Base-by-base conservation (phyloP, 2,888 invertebrate genomes). In the Tortrix viridana region DNA sequence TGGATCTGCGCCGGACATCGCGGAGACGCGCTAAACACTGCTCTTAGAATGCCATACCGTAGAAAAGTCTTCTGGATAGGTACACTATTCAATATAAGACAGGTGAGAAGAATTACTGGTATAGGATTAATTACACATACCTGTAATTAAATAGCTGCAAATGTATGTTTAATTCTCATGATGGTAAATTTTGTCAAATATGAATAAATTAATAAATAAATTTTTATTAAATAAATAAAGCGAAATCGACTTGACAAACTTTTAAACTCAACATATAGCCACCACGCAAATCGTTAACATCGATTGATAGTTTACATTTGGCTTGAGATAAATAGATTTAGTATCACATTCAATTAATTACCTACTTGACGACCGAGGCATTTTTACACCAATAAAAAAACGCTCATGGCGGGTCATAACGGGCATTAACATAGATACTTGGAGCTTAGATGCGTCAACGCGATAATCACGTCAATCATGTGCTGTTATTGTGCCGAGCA, bases 1-100 rank as follows among this genome's bases (percentile, higher is more conserved):
- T 79, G 74, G 72, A 76, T 70, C 65, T 67, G 68, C 68, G 65
- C 76, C 86, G 85, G 86, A 85, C 84, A 71, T 86, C 80, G 72
- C 85, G 69, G 81, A 79, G 82, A 78, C 77, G 80, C 79, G 88
- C 87, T 89, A 88, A 89, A 84, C 77, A 78, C 69, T 71, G 71
- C 76, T 71, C 75, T 79, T 76, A 75, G 76, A 77, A 74, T 68
- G 12, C 73, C 74, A 78, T 73, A 75, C 80, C 76, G 6, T 49
- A 49, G 26, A 9, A 37, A 5, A 4, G 1, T 20, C 6, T 14
- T 52, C 37, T 18, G 23, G 9, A n/a, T 22, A 32, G 52, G 38
- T 38, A 52, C n/a, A n/a, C 16, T 16, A 5, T 4, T n/a, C 14
- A 4, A 44, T 44, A 7, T 44, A 3, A 18, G 18, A 44, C 44